These are phyloP conservation scores for Oceanites oceanicus DNA, from an alignment of 2,113 vertebrate genomes.

Conservation along the genomic window DNA sequence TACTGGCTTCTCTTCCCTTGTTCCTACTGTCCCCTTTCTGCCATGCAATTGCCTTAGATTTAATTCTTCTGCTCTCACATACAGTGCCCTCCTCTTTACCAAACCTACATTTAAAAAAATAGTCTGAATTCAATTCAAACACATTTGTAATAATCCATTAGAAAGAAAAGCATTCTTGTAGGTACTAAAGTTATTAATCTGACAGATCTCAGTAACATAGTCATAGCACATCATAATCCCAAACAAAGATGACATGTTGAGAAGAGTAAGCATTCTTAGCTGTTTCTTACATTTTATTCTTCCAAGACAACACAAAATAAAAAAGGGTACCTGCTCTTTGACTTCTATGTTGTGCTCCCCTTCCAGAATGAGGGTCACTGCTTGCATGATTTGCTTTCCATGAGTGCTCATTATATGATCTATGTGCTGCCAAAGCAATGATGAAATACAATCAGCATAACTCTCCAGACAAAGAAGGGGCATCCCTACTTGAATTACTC, in stretches of 20 bases:
- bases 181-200: background rate
- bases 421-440: conserved; percentile 87
- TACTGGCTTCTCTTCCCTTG: background rate
- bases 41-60: background rate
- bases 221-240: background rate
- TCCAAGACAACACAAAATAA: background rate
- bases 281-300: background rate
- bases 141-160: background rate
- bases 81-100: background rate
- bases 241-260: background rate
- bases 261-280: background rate
- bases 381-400: conserved; percentile 99
- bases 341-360: conserved; percentile 95
- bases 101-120: background rate
- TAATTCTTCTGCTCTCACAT: background rate
- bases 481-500: background rate
- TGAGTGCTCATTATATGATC: conserved; percentile 99
- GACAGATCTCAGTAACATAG: background rate
- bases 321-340: conserved; percentile 90
- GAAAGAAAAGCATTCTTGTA: background rate
- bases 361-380: conserved; percentile 97
- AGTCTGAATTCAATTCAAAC: background rate
- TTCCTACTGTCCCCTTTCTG: background rate
- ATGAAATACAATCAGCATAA: conserved; percentile 32
- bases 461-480: background rate